Percentiles rank a stretch among this genome's conserved stretches.
phyloP scores from a whole-genome alignment of 1,140 invertebrate species.

The Campodea augens region DNA sequence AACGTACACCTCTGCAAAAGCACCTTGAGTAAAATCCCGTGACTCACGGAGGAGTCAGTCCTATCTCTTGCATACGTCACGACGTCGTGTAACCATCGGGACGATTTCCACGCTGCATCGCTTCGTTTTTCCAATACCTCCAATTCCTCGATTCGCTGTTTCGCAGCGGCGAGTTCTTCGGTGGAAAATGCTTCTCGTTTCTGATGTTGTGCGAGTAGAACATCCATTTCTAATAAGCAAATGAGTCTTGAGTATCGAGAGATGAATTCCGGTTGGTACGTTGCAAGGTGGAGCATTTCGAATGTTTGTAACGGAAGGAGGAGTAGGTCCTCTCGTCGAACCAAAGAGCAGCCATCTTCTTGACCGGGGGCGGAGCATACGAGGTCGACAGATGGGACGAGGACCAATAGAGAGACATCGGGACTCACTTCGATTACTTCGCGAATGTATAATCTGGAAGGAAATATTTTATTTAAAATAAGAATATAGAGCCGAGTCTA shows the following conservation, averaged over 20 bases:
- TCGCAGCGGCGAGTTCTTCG: conserved; percentile 62
- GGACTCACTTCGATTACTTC: conserved; percentile 78
- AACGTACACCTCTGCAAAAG: too few relatives aligned
- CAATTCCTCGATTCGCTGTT: conserved; percentile 57
- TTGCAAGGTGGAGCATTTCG: conserved; percentile 82
- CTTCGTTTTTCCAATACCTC: conserved; percentile 62
- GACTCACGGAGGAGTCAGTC: conserved; percentile 9
- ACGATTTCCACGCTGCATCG: conserved; percentile 73
- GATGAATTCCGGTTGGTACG: conserved; percentile 74
- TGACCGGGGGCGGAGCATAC: conserved; percentile 81
- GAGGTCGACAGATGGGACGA: conserved; percentile 72
- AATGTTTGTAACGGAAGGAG: conserved; percentile 73
- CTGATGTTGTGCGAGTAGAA: conserved; percentile 72
- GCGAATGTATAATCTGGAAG: conserved; percentile 54
- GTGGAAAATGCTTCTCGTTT: conserved; percentile 85
- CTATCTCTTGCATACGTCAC: conserved; percentile 80
- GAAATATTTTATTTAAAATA: too few relatives aligned
- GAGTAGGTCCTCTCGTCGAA: conserved; percentile 58
- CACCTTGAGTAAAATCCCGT: too few relatives aligned
- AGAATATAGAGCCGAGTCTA: too few relatives aligned
- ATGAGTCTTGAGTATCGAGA: conserved; percentile 75
- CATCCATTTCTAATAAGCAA: conserved; percentile 79
- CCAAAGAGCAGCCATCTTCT: conserved; percentile 42
- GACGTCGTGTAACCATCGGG: conserved; percentile 86
- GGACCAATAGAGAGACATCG: conserved; percentile 72